Percentiles rank a stretch among this genome's conserved stretches.
Conservation (phyloP, 1,140 invertebrate species). For the Philaenus spumarius region DNA sequence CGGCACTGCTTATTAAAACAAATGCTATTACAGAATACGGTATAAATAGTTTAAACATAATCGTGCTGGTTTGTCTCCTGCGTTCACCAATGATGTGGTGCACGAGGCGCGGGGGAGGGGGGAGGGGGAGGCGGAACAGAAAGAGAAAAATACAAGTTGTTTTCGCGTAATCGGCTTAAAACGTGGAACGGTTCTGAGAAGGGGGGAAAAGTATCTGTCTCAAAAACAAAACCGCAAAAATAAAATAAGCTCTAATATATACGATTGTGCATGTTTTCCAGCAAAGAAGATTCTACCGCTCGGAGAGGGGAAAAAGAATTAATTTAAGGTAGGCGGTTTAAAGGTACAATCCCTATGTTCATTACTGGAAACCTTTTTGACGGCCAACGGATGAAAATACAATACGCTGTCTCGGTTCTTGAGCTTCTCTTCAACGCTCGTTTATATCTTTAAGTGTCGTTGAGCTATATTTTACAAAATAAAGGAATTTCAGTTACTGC, state of each 20-base stretch:
- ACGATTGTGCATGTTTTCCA: conserved; percentile 15
- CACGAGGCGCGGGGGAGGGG: background rate
- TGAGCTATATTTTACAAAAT: too few relatives aligned
- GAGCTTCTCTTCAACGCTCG: too few relatives aligned
- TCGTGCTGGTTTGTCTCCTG: too few relatives aligned
- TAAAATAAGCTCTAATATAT: conserved; percentile 23
- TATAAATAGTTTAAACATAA: background rate
- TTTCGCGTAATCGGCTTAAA: conserved; percentile 18
- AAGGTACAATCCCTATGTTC: too few relatives aligned
- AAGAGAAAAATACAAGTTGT: conserved; percentile 20
- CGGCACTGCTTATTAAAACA: too few relatives aligned
- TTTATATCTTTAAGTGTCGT: too few relatives aligned
- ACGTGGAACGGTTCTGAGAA: conserved; percentile 6
- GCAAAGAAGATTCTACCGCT: conserved; percentile 18
- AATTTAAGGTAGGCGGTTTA: background rate
- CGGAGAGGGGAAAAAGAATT: conserved; percentile 17
- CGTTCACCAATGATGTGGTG: background rate
- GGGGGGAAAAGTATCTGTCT: conserved; percentile 14
- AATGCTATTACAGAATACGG: background rate
- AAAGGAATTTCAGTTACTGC: too few relatives aligned
- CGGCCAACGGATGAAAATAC: too few relatives aligned
- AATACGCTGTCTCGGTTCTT: too few relatives aligned
- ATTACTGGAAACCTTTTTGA: too few relatives aligned
- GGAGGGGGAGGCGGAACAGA: background rate
- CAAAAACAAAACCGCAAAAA: conserved; percentile 23